Base-by-base conservation (phyloP, 1,140 invertebrate genomes). In the Lordiphosa stackelbergi region DNA sequence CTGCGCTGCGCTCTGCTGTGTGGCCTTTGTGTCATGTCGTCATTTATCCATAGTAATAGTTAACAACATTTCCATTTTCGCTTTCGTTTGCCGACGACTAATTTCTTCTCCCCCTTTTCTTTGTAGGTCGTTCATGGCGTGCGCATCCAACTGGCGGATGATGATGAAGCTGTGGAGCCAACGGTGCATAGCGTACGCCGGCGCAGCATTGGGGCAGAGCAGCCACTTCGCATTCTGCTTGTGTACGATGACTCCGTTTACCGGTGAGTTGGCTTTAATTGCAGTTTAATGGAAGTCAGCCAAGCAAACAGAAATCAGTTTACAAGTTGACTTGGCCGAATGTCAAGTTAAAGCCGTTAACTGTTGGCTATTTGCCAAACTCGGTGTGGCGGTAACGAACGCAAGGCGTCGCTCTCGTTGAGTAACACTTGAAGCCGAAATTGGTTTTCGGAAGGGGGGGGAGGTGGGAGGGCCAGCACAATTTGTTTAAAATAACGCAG, bases 231-330 rank as follows among this genome's bases (percentile, higher is more conserved):
- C 74, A 97, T 98, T 71, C 92, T 96, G 64, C 90, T 97, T 59
- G 93, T 93, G 83, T 98, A 97, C 88, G 97, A 98, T 86, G 90
- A 93, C 57, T 97, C 95, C 85, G 94, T 98, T 46, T 94, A 94
- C 88, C 93, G 93, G 95, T 96, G 86, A 91, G 92, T 78, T 73
- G 55, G 11, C 64, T 63, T 57, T 79, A 81, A 79, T 71, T 74
- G 66, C 49, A 47, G 66, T 75, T 81, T 79, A 79, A 79, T 81
- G 61, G 65, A 66, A 64, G 64, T 37, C 59, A 73, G 64, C 53
- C 69, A 71, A 69, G 53, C 74, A 65, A 53, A 55, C 59, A 64
- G 51, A 38, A 52, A 53, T 71, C 54, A 65, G 56, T 69, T 70
- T 74, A 79, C 70, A 54, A 74, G 70, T 49, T 58, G 53, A 64